Evolutionary conservation across 2,797 vertebrate genomes (phyloP), one percentile per base, ranked within the genome.

Genomic region (Oryzias sinensis): DNA sequence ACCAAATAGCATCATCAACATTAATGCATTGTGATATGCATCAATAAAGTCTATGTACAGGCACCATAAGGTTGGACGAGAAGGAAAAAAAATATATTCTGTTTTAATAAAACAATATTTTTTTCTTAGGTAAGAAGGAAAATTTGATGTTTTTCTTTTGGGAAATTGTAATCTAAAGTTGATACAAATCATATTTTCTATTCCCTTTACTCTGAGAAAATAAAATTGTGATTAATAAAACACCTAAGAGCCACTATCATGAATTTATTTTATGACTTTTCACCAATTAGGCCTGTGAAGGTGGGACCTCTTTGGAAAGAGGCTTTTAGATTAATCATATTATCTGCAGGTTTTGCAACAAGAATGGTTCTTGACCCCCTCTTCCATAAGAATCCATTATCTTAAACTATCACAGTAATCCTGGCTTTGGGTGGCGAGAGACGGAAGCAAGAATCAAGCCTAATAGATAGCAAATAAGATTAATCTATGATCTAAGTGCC

Each of bases 401-500:
- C 96, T 99, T 98, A 98, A 98, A 97, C 96, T 97, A 98, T 98
- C 96, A 94, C 94, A 90, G 94, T 98, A 99, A 99, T 99, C 97
- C 97, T 98, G 94, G 95, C 96, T 98, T 98, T 95, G 94, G 95
- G 94, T 94, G 94, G 94, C 91, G 94, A 94, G 94, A 85, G 91
- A 93, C 92, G 91, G 93, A 95, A 94, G 94, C 92, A 92, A 91
- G 94, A 97, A 97, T 97, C 95, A 97, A 95, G 96, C 94, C 96
- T 97, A 98, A 99, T 98, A 99, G 97, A 99, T 97, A 93, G 95
- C 95, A 99, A 98, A 99, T 98, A 97, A 98, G 96, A 99, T 99
- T 99, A 99, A 99, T 98, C 96, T 96, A 97, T 95, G 96, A 99
- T 98, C 97, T 98, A 96, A 98, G 96, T 98, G 96, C 94, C 95